Evolutionary conservation across 2,797 vertebrate species (phyloP), one percentile per base, ranked within the genome.

Genomic region (Mormyrus proboscirostris): DNA sequence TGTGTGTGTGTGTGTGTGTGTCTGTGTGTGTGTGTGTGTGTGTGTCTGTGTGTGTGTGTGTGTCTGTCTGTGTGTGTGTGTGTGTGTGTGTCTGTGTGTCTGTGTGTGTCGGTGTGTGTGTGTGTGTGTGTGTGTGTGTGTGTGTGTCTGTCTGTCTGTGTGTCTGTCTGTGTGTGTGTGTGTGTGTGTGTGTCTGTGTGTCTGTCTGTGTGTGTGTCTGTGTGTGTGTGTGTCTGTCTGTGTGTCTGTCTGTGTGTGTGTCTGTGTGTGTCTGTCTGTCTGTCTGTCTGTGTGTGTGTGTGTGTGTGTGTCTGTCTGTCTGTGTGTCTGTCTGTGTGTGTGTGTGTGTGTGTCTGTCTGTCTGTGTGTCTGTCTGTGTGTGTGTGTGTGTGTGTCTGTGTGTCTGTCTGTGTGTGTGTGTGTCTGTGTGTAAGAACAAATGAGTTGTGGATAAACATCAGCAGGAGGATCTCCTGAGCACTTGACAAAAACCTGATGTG

Each of bases 261-360:
- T 33, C 1, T 33, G 29, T 33, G 29, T 33, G 29, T 33, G 29
- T 33, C 1, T 33, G 29, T 33, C 1, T 33, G 29, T 33, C 29
- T 33, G 29, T 33, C 1, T 33, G 29, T 33, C 0, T 33, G 29
- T 33, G 29, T 33, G 29, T 33, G 29, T 33, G 1, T 33, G 29
- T 33, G 1, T 33, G 29, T 33, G 29, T 33, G 29, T 33, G 29
- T 33, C 29, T 2, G 29, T 29, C 0, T 29, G 29, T 29, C 29
- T 29, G 29, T 29, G 29, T 29, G 29, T 29, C 29, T 29, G 29
- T 29, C n/a, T n/a, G n/a, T n/a, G n/a, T n/a, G n/a, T n/a, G n/a
- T n/a, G 65, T 33, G 65, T 38, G 83, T 79, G 88, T 88, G 88
- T 79, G 62, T 79, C 25, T 79, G 50, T 82, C 25, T 79, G 14